Base-by-base conservation (phyloP, 2,888 invertebrate genomes). In the Rhamnusium bicolor region DNA sequence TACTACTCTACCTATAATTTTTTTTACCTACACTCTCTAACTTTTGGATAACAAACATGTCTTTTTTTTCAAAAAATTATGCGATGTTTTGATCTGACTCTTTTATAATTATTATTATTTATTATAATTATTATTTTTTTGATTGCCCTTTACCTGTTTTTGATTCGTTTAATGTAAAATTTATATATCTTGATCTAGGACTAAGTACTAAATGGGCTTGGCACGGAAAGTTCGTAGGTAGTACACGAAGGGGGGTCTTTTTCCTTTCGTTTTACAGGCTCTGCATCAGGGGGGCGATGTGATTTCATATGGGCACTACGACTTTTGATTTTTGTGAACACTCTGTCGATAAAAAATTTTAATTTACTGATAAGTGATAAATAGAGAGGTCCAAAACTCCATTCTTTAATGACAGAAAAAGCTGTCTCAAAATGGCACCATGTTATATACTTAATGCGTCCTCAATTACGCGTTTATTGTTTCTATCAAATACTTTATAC, bases 281-380 rank as follows among this genome's bases (percentile, higher is more conserved):
- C 95, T 89, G 94, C 92, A 90, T 96, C 96, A 88, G 94, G 94
- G 84, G 96, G 95, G 87, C 96, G 94, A 91, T 99, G 99, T 82
- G 97, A 98, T 91, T 99, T 99, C 98, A 99, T 98, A 90, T 99
- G 99, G 80, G 98, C 98, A 91, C 98, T 98, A 90, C 98, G 94
- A 91, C 98, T 98, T 92, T 98, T 98, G 87, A 98, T 96, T 92
- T 98, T 98, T 91, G 94, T 94, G 92, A 98, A 98, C 89, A 97
- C 94, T 92, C 98, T 98, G 93, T 83, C 91, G 24, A 75, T 62
- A 66, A 69, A 63, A 74, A 68, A 74, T 14, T 40, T 12, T n/a
- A 51, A 7, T 72, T 71, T 40, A 75, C 69, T 77, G 63, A 46
- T 51, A 46, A 16, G 24, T 32, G 49, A n/a, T 21, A 4, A 24